Evolutionary conservation across 2,888 invertebrate species (phyloP).

Genomic region (Cephonodes hylas): DNA sequence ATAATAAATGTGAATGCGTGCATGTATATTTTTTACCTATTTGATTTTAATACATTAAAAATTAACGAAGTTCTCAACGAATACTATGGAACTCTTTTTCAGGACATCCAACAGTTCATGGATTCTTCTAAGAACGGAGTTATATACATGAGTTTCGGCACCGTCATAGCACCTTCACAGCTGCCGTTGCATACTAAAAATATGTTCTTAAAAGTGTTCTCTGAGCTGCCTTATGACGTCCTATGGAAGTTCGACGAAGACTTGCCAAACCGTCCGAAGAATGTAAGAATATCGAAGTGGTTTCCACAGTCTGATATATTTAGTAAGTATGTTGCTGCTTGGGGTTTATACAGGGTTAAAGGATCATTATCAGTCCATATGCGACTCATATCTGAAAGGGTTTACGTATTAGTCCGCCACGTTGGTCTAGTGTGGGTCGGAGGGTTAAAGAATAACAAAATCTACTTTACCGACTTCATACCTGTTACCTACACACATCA

Average conservation of each 20-base stretch:
- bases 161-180: constrained; percentile 40
- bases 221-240: constrained; percentile 52
- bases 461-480: too few relatives aligned
- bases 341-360: too few relatives aligned
- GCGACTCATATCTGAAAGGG: too few relatives aligned
- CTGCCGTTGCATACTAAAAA: constrained; percentile 39
- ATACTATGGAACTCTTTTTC: constrained; percentile 3
- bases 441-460: too few relatives aligned
- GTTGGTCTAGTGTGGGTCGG: too few relatives aligned
- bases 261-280: constrained; percentile 35
- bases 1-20: too few relatives aligned
- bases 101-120: constrained; percentile 50
- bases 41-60: too few relatives aligned
- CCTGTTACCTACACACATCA: too few relatives aligned
- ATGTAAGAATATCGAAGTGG: constrained; percentile 36
- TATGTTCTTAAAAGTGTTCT: constrained; percentile 47
- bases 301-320: constrained; percentile 20
- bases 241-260: constrained; percentile 60
- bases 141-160: constrained; percentile 61
- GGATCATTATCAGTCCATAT: too few relatives aligned
- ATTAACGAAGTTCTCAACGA: too few relatives aligned
- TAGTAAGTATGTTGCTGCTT: constrained; percentile 20
- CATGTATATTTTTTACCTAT: too few relatives aligned
- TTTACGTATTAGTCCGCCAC: too few relatives aligned
- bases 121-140: constrained; percentile 53